Base-by-base conservation (phyloP, 2,797 vertebrate species). In the Buphagus erythrorhynchus region DNA sequence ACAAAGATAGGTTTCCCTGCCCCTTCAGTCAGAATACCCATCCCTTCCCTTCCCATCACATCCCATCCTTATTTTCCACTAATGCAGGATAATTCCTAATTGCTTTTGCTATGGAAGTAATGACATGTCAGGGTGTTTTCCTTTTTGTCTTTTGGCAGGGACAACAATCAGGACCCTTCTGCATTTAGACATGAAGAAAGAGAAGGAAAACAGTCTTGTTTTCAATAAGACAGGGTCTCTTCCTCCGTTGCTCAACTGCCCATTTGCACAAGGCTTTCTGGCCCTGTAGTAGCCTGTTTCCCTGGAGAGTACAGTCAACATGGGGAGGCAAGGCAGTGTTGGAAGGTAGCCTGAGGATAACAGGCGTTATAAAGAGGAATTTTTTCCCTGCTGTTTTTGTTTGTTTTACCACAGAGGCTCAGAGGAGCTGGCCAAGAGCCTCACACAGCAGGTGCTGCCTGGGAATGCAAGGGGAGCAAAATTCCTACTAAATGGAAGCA, bases 361-460 rank as follows among this genome's bases (percentile, higher is more conserved):
- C 95, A 97, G 97, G 97, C 96, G 89, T 97, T 97, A 97, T 97
- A 97, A 95, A 97, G 97, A 95, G 93, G 95, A 97, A 97, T 97
- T 97, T 97, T 97, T 91, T 96, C 88, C 97, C 96, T 96, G 97
- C 97, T 97, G 97, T 96, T 97, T 97, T 97, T 97, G 97, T 97
- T 97, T 97, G 95, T 95, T 97, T 97, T 97, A 97, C 96, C 96
- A 97, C 96, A 97, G 97, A 95, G 95, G 93, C 96, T 97, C 97
- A 90, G 96, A 96, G 88, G 91, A 97, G 85, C 96, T 97, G 93
- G 96, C 97, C 94, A 94, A 88, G 61, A 92, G 93, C 97, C 96
- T 90, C 81, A 95, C 95, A 79, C 96, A 97, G 96, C 97, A 97
- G 96, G 96, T 97, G 96, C 97, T 97, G 96, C 97, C 96, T 96